These are phyloP conservation scores for Mastigias papua DNA, from an alignment of 30 jellyfish, hydroid and myxozoan genomes.

Conservation along the genomic window DNA sequence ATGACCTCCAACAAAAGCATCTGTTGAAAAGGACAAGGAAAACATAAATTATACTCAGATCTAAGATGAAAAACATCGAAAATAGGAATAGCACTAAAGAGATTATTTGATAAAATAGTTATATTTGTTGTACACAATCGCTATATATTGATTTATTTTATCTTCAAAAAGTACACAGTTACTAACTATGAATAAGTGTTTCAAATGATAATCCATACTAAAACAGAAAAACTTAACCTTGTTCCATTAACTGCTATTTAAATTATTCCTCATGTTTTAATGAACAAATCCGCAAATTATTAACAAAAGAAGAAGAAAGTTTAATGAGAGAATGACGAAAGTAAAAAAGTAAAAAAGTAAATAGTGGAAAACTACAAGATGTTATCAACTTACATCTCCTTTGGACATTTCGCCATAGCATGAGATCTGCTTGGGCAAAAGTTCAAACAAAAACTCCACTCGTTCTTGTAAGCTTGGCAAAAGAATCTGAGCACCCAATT, in stretches of 20 bases:
- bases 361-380: background rate
- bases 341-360: background rate
- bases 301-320: background rate
- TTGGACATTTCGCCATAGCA: slow-evolving; percentile 48
- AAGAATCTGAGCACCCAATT: slow-evolving; percentile 84
- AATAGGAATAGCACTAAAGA: too few species aligned
- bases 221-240: too few species aligned
- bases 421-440: slow-evolving; percentile 68
- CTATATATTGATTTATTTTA: too few species aligned
- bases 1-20: slow-evolving; percentile 74
- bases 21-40: slow-evolving; percentile 45
- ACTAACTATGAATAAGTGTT: too few species aligned
- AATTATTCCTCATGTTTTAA: too few species aligned
- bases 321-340: background rate
- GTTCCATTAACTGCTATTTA: too few species aligned
- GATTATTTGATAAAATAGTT: too few species aligned
- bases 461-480: slow-evolving; percentile 78
- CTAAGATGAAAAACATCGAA: background rate
- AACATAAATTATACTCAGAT: background rate
- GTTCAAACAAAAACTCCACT: slow-evolving; percentile 65
- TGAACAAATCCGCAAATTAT: too few species aligned
- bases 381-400: slow-evolving; percentile 70
- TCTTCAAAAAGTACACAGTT: too few species aligned
- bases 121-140: too few species aligned
- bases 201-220: too few species aligned